Conservation (phyloP, 1,140 invertebrate species). For the Lethocerus indicus region DNA sequence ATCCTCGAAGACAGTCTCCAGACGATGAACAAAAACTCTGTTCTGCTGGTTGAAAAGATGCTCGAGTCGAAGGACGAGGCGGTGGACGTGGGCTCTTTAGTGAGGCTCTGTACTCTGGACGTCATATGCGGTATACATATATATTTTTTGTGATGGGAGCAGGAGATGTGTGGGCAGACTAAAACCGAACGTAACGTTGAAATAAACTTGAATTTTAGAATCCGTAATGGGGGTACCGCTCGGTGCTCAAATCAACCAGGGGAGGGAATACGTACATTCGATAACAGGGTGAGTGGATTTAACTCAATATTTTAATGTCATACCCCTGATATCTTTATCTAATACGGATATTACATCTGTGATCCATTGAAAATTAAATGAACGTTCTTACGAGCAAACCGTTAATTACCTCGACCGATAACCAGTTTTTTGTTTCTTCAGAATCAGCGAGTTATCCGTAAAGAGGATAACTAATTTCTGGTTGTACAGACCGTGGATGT, state of each 20-base stretch:
- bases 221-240: constrained; percentile 19
- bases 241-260: constrained; percentile 15
- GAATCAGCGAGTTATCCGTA: constrained; percentile 11
- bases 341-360: too few relatives aligned
- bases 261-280: constrained; percentile 16
- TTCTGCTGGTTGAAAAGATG: too few relatives aligned
- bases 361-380: too few relatives aligned
- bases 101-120: constrained; percentile 41
- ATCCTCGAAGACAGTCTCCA: constrained; percentile 76
- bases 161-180: constrained; percentile 10
- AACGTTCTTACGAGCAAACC: too few relatives aligned
- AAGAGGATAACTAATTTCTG: constrained; percentile 22
- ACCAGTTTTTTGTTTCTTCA: too few relatives aligned
- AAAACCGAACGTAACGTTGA: neutral
- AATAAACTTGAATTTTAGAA: constrained; percentile 14
- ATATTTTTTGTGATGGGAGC: neutral
- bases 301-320: too few relatives aligned
- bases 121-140: constrained; percentile 39
- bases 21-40: too few relatives aligned
- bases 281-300: too few relatives aligned
- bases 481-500: constrained; percentile 39
- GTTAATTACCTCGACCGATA: too few relatives aligned
- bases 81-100: constrained; percentile 34
- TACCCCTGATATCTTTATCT: too few relatives aligned
- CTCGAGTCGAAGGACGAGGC: too few relatives aligned